Evolutionary conservation across 2,797 vertebrate genomes (phyloP).

Genomic region (Rhinoraja longicauda): DNA sequence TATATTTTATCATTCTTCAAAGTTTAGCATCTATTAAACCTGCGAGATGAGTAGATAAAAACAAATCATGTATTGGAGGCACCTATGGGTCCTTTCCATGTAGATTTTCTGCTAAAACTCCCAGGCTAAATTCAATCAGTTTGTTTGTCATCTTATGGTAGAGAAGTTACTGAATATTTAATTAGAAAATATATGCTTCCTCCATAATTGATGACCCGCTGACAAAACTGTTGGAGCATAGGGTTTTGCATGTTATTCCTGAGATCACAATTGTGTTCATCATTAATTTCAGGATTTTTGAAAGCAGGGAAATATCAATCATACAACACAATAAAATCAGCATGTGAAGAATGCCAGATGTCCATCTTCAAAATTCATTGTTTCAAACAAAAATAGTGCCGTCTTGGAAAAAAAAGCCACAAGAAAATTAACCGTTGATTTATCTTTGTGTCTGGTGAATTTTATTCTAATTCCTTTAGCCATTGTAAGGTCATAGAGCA

Average conservation of each 20-base stretch:
- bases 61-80: neutral
- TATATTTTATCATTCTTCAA: neutral
- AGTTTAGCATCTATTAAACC: neutral
- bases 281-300: neutral
- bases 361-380: neutral
- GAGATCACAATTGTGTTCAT: neutral
- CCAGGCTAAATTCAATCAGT: neutral
- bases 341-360: neutral
- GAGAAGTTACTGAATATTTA: neutral
- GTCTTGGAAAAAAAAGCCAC: neutral
- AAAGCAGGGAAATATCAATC: neutral
- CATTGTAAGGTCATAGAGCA: neutral
- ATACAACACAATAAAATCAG: neutral
- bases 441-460: too few species aligned
- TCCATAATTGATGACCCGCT: neutral
- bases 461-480: neutral
- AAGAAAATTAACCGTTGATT: neutral
- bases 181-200: neutral
- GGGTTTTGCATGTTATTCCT: neutral
- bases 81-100: neutral
- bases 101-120: neutral
- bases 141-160: neutral
- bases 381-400: neutral
- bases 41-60: too few species aligned
- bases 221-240: neutral